Evolutionary conservation across 2,888 invertebrate genomes (phyloP), one percentile per base, ranked within the genome.

Genomic region (Leptodirus hochenwartii): DNA sequence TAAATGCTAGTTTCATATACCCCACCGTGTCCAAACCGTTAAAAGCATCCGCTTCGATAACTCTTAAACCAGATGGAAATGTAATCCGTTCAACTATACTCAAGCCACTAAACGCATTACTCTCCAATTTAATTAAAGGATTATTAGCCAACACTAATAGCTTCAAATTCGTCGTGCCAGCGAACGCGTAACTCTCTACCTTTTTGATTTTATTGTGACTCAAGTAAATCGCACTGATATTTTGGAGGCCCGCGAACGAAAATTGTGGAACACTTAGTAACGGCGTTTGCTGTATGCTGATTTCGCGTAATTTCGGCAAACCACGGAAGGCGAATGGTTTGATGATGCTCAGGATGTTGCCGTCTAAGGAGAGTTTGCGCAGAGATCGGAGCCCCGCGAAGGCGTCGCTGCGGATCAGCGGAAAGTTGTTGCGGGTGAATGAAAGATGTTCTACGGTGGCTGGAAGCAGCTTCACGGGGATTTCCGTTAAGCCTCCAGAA

Each of bases 281-380:
- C 2, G 80, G 81, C 8, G 90, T 88, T 44, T 85, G 75, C 47
- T 85, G 84, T 40, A 91, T 81, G 41, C 81, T 78, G 22, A 84
- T 66, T 47, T 73, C 81, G 45, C 67, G 66, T 5, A 93, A 66
- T 9, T 77, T 66, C 4, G 73, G 72, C 30, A 90, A 56, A 6
- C 84, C 84, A 15, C 80, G 71, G 54, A 91, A 88, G 30, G 87
- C 81, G 52, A 84, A 82, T 29, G 79, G 78, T 43, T 80, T 71
- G 42, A 90, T 78, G 37, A 69, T 64, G 29, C 76, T 69, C 40
- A 91, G 78, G 53, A 84, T 79, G 61, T 91, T 91, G 41, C 78
- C 77, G 52, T 87, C 84, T 43, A 91, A 64, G 9, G 73, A 77
- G 27, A 93, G 69, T 44, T 84, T 81, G 39, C 77, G 70, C 36